Percentiles rank a stretch among this genome's conserved stretches.
Evolutionary conservation across 2,113 vertebrate genomes (phyloP).

Genomic region (Arizona elegans): DNA sequence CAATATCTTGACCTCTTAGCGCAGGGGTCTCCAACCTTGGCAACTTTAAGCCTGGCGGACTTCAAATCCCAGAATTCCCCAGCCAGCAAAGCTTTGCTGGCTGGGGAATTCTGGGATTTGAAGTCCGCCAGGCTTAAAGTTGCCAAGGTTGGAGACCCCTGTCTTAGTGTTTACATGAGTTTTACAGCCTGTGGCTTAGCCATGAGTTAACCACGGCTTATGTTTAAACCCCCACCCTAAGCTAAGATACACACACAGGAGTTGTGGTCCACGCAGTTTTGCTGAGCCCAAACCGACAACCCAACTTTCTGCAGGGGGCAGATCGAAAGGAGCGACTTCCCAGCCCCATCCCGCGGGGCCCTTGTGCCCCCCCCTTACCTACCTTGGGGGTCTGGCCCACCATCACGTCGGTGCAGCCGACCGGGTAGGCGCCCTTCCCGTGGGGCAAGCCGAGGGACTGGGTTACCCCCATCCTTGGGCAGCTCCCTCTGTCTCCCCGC

Average conservation of each 20-base stretch:
- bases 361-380: neutral
- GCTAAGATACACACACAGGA: neutral
- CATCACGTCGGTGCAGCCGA: conserved; percentile 74
- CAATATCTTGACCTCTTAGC: neutral
- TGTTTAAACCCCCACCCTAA: neutral
- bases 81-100: too few relatives aligned
- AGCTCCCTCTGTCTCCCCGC: neutral
- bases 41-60: too few relatives aligned
- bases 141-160: too few relatives aligned
- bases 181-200: neutral
- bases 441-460: conserved; percentile 61
- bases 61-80: too few relatives aligned
- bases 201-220: neutral
- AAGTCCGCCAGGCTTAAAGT: too few relatives aligned
- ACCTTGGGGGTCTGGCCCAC: conserved; percentile 67
- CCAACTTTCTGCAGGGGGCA: neutral
- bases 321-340: neutral
- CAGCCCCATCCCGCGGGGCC: too few relatives aligned
- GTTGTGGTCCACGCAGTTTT: accelerated
- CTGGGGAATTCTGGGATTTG: too few relatives aligned
- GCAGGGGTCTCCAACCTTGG: too few relatives aligned
- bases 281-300: neutral
- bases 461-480: conserved; percentile 55
- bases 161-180: neutral
- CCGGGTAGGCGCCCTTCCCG: conserved; percentile 55